Base-by-base conservation (phyloP, 2,888 invertebrate genomes). In the Torymus texanus region DNA sequence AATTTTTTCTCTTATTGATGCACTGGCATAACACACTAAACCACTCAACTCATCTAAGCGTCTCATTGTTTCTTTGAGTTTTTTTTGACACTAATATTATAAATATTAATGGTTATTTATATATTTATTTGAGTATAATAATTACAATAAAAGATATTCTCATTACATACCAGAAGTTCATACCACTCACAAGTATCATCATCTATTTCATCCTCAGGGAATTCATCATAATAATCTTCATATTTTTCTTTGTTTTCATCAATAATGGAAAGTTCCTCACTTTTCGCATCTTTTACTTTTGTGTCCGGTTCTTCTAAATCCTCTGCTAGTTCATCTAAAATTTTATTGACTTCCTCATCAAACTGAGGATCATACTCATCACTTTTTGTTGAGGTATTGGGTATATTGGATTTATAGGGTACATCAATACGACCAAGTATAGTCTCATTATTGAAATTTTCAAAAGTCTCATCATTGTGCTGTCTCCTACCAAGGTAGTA, bases 191-290 rank as follows among this genome's bases (percentile, higher is more conserved):
- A 79, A 21, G 41, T 53, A n/a, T 56, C 13, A 2, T 53, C 55
- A 51, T 13, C 50, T 12, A 56, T 14, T 41, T 66, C 18, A 29
- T 80, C 72, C 14, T 76, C 73, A 53, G 58, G 55, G 67, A 81
- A 78, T 1, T 81, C 78, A 53, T 81, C 63, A 55, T 68, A 81
- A 56, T 73, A 75, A 73, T 81, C 78, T 50, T 81, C 75, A 68
- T 63, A 79, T 24, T 74, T 51, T 14, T 77, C 65, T 61, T 51
- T 77, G 24, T 53, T 29, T 71, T 13, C 0, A 51, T 77, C 70
- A 24, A 24, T 4, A 55, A 4, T 14, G 50, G 41, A 1, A 24
- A n/a, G 50, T 55, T 21, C 55, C 63, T 18, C 10, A 29, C 1
- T 41, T 29, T 73, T 62, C 53, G 65, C 12, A 41, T 21, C 18